Evolutionary conservation across 2,797 vertebrate genomes (phyloP), one percentile per base, ranked within the genome.

Genomic region (Arnoldichthys spilopterus): DNA sequence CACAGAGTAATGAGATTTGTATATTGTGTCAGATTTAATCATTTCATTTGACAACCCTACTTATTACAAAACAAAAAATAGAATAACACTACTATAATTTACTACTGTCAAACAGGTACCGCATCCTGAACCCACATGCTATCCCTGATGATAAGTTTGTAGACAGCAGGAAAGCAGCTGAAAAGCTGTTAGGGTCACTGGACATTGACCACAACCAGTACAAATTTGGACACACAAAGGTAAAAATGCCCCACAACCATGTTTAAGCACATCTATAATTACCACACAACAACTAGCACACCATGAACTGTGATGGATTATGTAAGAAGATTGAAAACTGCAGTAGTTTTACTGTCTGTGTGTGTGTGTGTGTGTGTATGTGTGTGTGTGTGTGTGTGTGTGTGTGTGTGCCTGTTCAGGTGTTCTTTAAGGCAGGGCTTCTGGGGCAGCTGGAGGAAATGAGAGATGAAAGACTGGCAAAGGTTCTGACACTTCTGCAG

Each of bases 191-290:
- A 88, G 86, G 83, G 54, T 96, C 95, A 0, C 85, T 98, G 83
- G 96, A 96, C 1, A 91, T 98, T 1, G 95, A 98, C 86, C 93
- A 88, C 84, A 90, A 83, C 1, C 96, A 98, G 86, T 98, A 97
- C 79, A 95, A 92, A 88, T 98, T 98, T 82, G 96, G 97, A 74
- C 96, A 97, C 86, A 97, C 96, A 78, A 98, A 98, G 96, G 97
- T 96, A 78, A 58, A 56, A 7, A 20, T 22, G 11, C 7, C n/a
- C n/a, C 22, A 59, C 12, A 15, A 24, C 18, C 26, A 4, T 13
- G 15, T 53, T 28, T 47, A 18, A 13, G 6, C 62, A 73, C 28
- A 47, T 26, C 12, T 74, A n/a, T n/a, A 22, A 16, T 53, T 2
- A 53, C 20, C 20, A 53, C 20, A 4, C 15, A 51, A 51, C 4